Percentiles rank a stretch among this genome's conserved stretches.
Evolutionary conservation across 2,113 vertebrate species (phyloP).

Genomic region (Ifrita kowaldi): DNA sequence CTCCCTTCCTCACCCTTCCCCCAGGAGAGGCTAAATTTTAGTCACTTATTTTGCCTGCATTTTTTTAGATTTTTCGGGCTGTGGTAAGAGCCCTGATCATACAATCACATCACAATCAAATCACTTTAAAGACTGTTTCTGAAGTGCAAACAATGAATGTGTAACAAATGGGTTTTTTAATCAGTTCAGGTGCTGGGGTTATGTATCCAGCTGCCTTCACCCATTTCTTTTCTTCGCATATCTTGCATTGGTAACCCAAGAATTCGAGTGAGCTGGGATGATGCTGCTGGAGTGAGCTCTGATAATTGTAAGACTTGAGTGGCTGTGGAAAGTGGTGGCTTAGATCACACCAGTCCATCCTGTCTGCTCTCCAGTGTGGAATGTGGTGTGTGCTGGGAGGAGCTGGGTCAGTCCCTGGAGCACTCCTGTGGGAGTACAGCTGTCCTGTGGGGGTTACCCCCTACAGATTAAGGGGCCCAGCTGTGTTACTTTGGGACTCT

Average conservation of each 20-base stretch:
- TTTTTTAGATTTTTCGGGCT: conserved; percentile 19
- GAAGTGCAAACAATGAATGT: conserved; percentile 58
- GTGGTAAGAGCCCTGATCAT: conserved; percentile 49
- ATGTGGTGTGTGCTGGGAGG: neutral
- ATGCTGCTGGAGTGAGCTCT: neutral
- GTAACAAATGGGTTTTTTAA: conserved; percentile 32
- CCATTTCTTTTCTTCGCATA: conserved; percentile 40
- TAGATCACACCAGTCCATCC: neutral
- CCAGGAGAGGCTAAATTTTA: conserved; percentile 64
- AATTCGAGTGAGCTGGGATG: neutral
- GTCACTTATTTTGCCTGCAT: conserved; percentile 51
- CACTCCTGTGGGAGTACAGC: neutral
- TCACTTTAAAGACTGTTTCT: conserved; percentile 40
- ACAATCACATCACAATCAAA: conserved; percentile 70
- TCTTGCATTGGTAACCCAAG: neutral
- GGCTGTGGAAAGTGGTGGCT: neutral
- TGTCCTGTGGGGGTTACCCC: neutral
- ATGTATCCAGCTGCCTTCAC: conserved; percentile 48
- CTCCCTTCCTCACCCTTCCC: neutral
- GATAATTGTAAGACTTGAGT: neutral
- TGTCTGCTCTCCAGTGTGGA: neutral
- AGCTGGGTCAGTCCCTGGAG: neutral
- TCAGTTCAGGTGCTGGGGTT: conserved; percentile 51
- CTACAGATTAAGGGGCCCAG: neutral
- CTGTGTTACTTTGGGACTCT: neutral